A percentile compares a stretch with the other conserved stretches of the same genome.
phyloP scores from a whole-genome alignment of 2,888 invertebrate species.

The Desoria tigrina region DNA sequence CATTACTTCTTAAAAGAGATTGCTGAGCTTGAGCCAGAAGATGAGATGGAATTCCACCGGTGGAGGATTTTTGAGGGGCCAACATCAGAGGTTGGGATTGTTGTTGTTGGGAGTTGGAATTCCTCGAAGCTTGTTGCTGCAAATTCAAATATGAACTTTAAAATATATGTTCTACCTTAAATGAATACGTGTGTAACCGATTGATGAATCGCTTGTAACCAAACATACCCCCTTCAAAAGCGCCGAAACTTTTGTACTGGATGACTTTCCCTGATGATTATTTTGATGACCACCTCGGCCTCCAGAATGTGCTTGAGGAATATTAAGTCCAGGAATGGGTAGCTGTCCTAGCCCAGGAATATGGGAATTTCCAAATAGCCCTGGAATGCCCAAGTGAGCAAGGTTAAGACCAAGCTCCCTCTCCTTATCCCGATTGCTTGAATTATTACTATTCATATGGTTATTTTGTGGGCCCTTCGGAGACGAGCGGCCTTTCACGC shows the following conservation, averaged over 20 bases:
- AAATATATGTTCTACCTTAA: not conserved
- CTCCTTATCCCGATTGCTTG: conserved; percentile 19
- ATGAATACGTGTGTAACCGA: not conserved
- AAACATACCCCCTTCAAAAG: conserved; percentile 58
- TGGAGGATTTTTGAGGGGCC: conserved; percentile 60
- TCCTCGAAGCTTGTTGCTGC: conserved; percentile 62
- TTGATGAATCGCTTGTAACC: not conserved
- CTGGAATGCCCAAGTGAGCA: conserved; percentile 47
- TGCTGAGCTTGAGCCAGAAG: conserved; percentile 59
- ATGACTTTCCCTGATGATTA: conserved; percentile 48
- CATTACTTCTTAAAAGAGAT: conserved; percentile 58
- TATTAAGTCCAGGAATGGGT: conserved; percentile 42
- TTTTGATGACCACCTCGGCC: conserved; percentile 40
- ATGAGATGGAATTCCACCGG: conserved; percentile 60
- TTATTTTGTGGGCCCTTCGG: conserved; percentile 39
- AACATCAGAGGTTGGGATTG: conserved; percentile 62
- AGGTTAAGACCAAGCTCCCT: conserved; percentile 39
- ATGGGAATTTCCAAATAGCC: conserved; percentile 48
- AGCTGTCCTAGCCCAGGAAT: conserved; percentile 54
- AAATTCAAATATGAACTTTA: conserved; percentile 37
- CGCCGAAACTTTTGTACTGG: conserved; percentile 58
- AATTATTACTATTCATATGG: conserved; percentile 15
- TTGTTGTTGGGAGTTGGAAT: conserved; percentile 56
- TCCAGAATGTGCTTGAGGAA: conserved; percentile 33
- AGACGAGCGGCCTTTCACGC: conserved; percentile 48